Percentiles rank a stretch among this genome's conserved stretches.
phyloP scores from a whole-genome alignment of 2,888 invertebrate genomes.

The Panzeria rudis region DNA sequence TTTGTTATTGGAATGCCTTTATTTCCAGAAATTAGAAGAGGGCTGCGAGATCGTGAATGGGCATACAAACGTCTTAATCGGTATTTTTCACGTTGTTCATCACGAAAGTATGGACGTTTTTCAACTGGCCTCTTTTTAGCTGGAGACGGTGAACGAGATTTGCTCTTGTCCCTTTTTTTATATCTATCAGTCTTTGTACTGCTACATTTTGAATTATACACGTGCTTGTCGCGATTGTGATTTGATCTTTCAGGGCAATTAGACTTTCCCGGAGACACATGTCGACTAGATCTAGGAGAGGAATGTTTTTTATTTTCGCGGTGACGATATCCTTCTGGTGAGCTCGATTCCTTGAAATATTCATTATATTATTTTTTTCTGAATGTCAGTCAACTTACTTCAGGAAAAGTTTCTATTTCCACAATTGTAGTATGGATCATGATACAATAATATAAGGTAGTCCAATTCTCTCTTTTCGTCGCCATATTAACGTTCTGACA shows the following conservation, averaged over 20 bases:
- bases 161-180: constrained; percentile 37
- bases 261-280: constrained; percentile 34
- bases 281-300: constrained; percentile 13
- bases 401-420: no score
- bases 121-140: constrained; percentile 57
- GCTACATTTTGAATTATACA: constrained; percentile 13
- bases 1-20: not conserved
- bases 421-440: no score
- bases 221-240: constrained; percentile 21
- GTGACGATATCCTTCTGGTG: constrained; percentile 62
- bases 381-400: no score
- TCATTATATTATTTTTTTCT: no score
- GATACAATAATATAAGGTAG: no score
- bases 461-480: no score
- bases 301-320: constrained; percentile 37
- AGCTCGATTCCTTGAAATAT: constrained; percentile 63
- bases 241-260: constrained; percentile 1
- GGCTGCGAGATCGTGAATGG: constrained; percentile 56
- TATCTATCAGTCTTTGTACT: constrained; percentile 26
- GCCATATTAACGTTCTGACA: no score
- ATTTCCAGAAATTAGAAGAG: no score
- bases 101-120: constrained; percentile 74
- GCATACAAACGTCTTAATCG: constrained; percentile 73
- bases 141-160: constrained; percentile 35
- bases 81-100: constrained; percentile 74